Evolutionary conservation across 2,113 vertebrate genomes (phyloP).

Genomic region (Myodes glareolus): DNA sequence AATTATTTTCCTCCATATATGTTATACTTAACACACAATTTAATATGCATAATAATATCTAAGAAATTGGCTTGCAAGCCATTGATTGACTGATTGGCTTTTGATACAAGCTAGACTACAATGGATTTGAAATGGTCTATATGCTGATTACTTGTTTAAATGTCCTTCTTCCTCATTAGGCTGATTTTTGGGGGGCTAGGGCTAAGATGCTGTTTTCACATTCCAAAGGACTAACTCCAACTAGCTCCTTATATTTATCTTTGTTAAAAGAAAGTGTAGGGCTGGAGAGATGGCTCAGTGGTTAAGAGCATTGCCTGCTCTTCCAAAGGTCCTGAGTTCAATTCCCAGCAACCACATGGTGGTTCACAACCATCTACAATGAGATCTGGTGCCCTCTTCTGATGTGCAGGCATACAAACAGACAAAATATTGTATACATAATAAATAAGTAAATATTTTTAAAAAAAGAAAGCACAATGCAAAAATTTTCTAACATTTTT

Average conservation of each 20-base stretch:
- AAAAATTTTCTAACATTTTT: not conserved
- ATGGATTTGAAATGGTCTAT: not conserved
- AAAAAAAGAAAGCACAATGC: slow-evolving; percentile 24
- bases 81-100: not conserved
- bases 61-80: not conserved
- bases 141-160: not conserved
- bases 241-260: not conserved
- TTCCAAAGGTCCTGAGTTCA: no score
- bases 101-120: not conserved
- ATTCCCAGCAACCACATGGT: no score
- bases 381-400: no score
- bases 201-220: not conserved
- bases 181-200: not conserved
- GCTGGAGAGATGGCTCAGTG: no score
- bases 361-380: no score
- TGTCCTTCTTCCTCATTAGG: not conserved
- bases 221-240: not conserved
- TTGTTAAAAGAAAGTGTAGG: slow-evolving; percentile 37
- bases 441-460: no score
- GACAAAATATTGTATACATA: no score
- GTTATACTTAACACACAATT: not conserved
- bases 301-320: no score
- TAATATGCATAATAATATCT: not conserved
- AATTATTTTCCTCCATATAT: not conserved
- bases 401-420: no score